A percentile compares a stretch with the other conserved stretches of the same genome.
Conservation (phyloP, 2,113 vertebrate genomes). For the Pica pica region DNA sequence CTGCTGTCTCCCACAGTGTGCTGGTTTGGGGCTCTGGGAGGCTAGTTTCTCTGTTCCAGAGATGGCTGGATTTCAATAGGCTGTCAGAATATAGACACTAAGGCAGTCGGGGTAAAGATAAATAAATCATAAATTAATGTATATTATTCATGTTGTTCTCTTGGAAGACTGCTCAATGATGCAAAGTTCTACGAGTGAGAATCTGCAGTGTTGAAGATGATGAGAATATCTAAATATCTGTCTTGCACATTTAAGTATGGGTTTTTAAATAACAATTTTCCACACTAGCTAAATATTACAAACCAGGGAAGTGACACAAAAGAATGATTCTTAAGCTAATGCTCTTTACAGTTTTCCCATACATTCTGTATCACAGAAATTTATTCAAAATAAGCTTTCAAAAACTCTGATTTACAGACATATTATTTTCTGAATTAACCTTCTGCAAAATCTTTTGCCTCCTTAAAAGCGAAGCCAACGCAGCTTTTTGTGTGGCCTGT, state of each 20-base stretch:
- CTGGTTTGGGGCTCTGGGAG: neutral
- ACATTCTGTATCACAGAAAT: neutral
- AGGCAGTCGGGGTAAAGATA: neutral
- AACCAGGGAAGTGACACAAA: neutral
- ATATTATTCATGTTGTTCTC: neutral
- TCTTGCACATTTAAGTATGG: neutral
- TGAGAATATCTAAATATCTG: neutral
- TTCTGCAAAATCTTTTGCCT: neutral
- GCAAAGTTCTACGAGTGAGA: neutral
- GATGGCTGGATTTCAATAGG: neutral
- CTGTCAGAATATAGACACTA: neutral
- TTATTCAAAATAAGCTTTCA: neutral
- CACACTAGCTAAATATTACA: neutral
- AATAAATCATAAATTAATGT: neutral
- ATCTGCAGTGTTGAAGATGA: neutral
- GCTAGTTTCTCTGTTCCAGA: neutral
- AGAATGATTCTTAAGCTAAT: neutral
- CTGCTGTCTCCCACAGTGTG: neutral
- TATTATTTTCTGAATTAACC: neutral
- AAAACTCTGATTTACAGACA: neutral
- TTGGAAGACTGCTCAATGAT: neutral
- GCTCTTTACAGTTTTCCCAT: neutral
- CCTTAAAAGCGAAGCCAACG: fast-evolving
- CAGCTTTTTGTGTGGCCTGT: neutral
- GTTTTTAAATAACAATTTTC: neutral